These are phyloP conservation scores for Anser brachyrhynchus DNA, from an alignment of 2,113 vertebrate genomes.

Conservation along the genomic window DNA sequence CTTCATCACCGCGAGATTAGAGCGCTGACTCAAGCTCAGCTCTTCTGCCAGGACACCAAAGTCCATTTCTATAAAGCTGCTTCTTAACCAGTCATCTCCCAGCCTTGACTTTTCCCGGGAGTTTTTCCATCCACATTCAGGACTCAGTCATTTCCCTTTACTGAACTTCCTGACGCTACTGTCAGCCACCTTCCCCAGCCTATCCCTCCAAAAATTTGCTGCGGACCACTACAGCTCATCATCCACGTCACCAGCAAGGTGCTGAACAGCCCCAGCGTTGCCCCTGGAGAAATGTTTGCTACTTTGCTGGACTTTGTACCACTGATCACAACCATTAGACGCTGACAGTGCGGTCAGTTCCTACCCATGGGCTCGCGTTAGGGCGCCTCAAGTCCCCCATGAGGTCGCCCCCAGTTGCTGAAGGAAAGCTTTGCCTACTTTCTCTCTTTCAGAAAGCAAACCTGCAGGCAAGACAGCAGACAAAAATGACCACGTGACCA, in stretches of 20 bases:
- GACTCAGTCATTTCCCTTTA: neutral
- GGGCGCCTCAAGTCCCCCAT: neutral
- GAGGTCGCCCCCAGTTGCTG: neutral
- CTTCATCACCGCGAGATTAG: too few species aligned
- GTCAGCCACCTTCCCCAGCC: neutral
- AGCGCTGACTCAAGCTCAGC: neutral
- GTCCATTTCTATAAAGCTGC: neutral
- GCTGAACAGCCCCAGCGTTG: neutral
- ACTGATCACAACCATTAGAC: neutral
- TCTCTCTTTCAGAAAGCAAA: neutral
- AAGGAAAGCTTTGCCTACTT: neutral
- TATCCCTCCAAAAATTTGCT: neutral
- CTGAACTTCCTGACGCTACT: neutral
- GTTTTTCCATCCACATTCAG: neutral
- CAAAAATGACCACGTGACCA: neutral
- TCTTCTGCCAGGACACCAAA: neutral
- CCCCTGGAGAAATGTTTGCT: neutral
- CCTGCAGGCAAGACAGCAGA: neutral
- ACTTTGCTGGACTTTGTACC: neutral
- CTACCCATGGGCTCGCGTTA: neutral
- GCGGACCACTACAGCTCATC: neutral
- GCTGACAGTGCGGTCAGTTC: neutral
- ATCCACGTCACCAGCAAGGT: neutral
- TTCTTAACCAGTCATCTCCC: neutral
- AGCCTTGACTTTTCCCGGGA: neutral